A percentile compares a stretch with the other conserved stretches of the same genome.
Evolutionary conservation across 2,797 vertebrate species (phyloP).

Genomic region (Syngnathus acus): DNA sequence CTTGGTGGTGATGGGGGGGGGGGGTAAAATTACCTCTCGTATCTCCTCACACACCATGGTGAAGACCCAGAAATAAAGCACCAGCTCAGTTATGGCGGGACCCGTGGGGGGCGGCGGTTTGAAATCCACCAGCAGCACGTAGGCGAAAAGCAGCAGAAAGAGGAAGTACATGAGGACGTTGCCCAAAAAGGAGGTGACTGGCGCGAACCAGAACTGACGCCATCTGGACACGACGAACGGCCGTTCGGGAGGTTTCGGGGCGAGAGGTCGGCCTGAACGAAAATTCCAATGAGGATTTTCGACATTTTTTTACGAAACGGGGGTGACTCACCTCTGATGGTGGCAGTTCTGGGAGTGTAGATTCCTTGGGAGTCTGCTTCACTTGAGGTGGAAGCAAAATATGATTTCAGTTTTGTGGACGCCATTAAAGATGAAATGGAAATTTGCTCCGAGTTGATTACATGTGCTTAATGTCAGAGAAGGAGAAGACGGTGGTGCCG

Average conservation of each 20-base stretch:
- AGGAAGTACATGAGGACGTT: conserved; percentile 88
- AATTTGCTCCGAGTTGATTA: conserved; percentile 34
- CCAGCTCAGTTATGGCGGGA: conserved; percentile 60
- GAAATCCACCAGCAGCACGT: conserved; percentile 79
- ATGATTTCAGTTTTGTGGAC: conserved; percentile 4
- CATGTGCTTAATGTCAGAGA: conserved; percentile 69
- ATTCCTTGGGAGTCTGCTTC: conserved; percentile 31
- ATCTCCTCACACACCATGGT: conserved; percentile 87
- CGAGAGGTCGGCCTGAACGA: conserved; percentile 20
- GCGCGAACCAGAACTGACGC: conserved; percentile 84
- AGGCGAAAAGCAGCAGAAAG: conserved; percentile 84
- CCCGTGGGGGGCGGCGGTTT: conserved; percentile 47
- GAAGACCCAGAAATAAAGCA: conserved; percentile 89
- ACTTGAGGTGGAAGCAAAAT: conserved; percentile 27
- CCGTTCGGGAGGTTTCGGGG: conserved; percentile 25
- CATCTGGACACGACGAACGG: conserved; percentile 71
- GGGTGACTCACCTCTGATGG: conserved; percentile 35
- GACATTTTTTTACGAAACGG: no score
- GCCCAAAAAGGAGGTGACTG: conserved; percentile 80
- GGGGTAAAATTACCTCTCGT: conserved; percentile 63
- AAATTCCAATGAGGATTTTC: background rate
- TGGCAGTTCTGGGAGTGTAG: conserved; percentile 9
- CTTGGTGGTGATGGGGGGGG: no score
- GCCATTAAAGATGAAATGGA: background rate
- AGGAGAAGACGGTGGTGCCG: conserved; percentile 68